A percentile compares a stretch with the other conserved stretches of the same genome.
Conservation (phyloP, 2,888 invertebrate genomes). For the Elmis aenea region DNA sequence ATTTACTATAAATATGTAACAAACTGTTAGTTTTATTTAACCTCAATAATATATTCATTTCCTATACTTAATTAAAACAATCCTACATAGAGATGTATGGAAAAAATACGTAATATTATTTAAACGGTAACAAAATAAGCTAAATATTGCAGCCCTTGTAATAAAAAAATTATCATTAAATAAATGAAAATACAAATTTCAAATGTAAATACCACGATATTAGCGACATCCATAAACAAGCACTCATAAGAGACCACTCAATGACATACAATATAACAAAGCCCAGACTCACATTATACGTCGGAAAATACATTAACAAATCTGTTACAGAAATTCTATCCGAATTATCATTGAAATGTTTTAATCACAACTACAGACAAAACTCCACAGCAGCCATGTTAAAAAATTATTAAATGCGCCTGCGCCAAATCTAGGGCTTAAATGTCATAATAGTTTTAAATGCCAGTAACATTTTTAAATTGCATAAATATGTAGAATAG, state of each 20-base stretch:
- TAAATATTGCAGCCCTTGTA: too few relatives aligned
- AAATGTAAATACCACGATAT: slow-evolving; percentile 22
- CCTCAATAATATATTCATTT: too few relatives aligned
- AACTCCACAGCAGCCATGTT: slow-evolving; percentile 31
- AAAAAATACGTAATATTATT: too few relatives aligned
- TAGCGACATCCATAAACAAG: slow-evolving; percentile 23
- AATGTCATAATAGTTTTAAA: too few relatives aligned
- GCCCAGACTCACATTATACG: slow-evolving; percentile 26
- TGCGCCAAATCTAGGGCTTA: too few relatives aligned
- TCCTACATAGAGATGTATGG: too few relatives aligned
- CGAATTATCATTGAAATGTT: slow-evolving; percentile 30
- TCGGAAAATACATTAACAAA: slow-evolving; percentile 25
- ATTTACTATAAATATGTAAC: too few relatives aligned
- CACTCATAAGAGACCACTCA: slow-evolving; percentile 14
- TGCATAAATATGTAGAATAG: too few relatives aligned
- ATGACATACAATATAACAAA: slow-evolving; percentile 10
- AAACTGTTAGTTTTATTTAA: too few relatives aligned
- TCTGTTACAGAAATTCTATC: slow-evolving; percentile 26
- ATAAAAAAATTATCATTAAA: slow-evolving; percentile 3
- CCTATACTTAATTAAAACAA: too few relatives aligned
- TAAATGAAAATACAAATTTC: slow-evolving; percentile 14
- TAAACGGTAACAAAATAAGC: too few relatives aligned
- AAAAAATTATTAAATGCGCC: slow-evolving; percentile 20
- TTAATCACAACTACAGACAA: slow-evolving; percentile 30
- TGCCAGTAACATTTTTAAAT: too few relatives aligned